Evolutionary conservation across 2,113 vertebrate genomes (phyloP), one percentile per base, ranked within the genome.

Genomic region (Lagenorhynchus albirostris): DNA sequence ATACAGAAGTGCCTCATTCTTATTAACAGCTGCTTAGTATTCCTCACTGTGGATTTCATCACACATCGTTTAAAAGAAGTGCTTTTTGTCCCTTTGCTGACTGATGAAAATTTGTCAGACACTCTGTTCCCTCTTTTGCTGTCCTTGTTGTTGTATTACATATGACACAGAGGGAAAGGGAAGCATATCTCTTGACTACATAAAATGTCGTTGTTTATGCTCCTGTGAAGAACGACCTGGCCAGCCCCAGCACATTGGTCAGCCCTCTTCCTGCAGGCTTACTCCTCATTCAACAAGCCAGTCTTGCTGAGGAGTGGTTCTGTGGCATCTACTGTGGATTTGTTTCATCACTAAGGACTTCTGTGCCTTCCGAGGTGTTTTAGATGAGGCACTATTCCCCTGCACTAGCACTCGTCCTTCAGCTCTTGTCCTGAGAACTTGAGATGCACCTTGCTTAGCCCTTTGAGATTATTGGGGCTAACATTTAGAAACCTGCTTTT

Each of bases 121-220:
- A 81, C 26, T 63, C 33, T 2, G 2, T 80, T 12, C 41, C 14
- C 74, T 55, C 67, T 79, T 8, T 67, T 38, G 0, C 20, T 55
- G 84, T 53, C 77, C 38, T 60, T 70, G 36, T 36, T 50, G 86
- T 38, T 8, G 2, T 58, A 14, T 29, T 58, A n/a, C 20, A 47
- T 8, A 33, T 76, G 60, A 20, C 21, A 84, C 65, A n/a, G 70
- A 86, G 21, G 29, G 92, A 44, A 38, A 29, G 31, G 70, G 73
- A 82, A 84, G 97, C 95, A 92, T 97, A 91, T 94, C 92, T 97
- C 89, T 94, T 94, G 26, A 25, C 3, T 58, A 36, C 47, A 67
- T 14, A 65, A n/a, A 26, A 83, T 82, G 62, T 76, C 91, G 79
- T 96, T 96, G 91, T 98, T 94, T 36, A 21, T 94, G 58, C 23